Base-by-base conservation (phyloP, 2,888 invertebrate genomes). In the Bembecia ichneumoniformis region DNA sequence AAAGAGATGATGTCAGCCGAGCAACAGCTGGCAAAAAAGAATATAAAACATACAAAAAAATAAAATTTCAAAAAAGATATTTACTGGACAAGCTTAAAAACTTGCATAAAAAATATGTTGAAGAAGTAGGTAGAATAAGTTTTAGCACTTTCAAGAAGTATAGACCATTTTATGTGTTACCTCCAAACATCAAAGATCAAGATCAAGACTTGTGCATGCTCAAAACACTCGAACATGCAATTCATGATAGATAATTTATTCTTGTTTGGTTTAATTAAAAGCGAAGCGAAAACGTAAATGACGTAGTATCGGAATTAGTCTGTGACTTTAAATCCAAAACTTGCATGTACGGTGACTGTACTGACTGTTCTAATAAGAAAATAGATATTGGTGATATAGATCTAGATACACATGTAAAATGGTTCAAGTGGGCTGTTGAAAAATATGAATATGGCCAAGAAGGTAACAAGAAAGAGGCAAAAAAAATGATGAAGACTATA, bases 131-230 rank as follows among this genome's bases (percentile, higher is more conserved):
- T 35, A 16, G 13, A 50, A 35, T 53, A 36, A 54, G 52, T 47
- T 57, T 55, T 15, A 53, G 53, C 35, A 55, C 54, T 35, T 57
- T 55, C 34, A 55, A 57, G 49, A 54, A 53, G 35, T 57, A 54
- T 43, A 35, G 55, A 9, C 57, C 57, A 5, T 55, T 54, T 16
- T 57, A 54, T 40, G 53, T 55, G 9, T 20, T 55, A 35, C n/a
- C 50, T 48, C 56, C 56, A 14, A 55, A 55, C 47, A 47, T 54
- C 10, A 51, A 52, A 47, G 46, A 55, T 35, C 50, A 51, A 15
- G 54, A 58, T 35, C 53, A 43, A 53, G 53, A 51, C 51, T 52
- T 47, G 54, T 57, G 17, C 17, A 52, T 40, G 47, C 52, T 28
- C 50, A 54, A 28, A 40, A 45, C 43, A 44, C 54, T 9, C 50